Evolutionary conservation across 1,140 invertebrate genomes (phyloP).

Genomic region (Drosophila grimshawi): DNA sequence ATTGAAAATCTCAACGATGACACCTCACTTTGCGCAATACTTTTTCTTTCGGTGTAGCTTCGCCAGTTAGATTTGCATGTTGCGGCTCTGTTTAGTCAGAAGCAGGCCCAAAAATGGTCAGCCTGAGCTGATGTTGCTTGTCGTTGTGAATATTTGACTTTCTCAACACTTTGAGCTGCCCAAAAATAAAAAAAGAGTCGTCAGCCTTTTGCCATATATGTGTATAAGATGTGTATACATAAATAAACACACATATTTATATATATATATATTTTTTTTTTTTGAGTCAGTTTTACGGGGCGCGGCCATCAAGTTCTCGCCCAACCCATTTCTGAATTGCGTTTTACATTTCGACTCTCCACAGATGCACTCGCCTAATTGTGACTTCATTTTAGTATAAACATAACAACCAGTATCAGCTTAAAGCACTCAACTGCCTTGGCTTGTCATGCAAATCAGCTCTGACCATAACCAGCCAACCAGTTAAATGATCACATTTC

Average conservation of each 20-base stretch:
- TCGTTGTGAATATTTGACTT: constrained; percentile 19
- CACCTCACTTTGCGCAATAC: no score
- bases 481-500: constrained; percentile 16
- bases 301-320: constrained; percentile 33
- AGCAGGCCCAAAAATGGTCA: constrained; percentile 16
- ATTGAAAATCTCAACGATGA: no score
- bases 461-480: constrained; percentile 26
- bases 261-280: not conserved
- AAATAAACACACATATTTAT: not conserved
- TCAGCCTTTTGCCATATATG: constrained; percentile 21
- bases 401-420: not conserved
- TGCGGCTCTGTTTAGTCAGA: constrained; percentile 13
- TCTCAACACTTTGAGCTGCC: constrained; percentile 27
- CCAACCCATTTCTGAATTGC: constrained; percentile 39
- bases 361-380: constrained; percentile 15
- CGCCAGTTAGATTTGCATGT: constrained; percentile 30
- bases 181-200: constrained; percentile 6
- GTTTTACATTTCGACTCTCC: constrained; percentile 25
- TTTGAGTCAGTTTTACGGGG: constrained; percentile 17
- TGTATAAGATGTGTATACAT: not conserved
- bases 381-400: not conserved
- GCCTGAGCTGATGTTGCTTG: not conserved
- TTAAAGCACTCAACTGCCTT: not conserved
- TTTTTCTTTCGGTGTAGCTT: not conserved
- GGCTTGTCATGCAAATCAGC: constrained; percentile 27